Evolutionary conservation across 2,797 vertebrate genomes (phyloP), one percentile per base, ranked within the genome.

Genomic region (Sebastes jordani): DNA sequence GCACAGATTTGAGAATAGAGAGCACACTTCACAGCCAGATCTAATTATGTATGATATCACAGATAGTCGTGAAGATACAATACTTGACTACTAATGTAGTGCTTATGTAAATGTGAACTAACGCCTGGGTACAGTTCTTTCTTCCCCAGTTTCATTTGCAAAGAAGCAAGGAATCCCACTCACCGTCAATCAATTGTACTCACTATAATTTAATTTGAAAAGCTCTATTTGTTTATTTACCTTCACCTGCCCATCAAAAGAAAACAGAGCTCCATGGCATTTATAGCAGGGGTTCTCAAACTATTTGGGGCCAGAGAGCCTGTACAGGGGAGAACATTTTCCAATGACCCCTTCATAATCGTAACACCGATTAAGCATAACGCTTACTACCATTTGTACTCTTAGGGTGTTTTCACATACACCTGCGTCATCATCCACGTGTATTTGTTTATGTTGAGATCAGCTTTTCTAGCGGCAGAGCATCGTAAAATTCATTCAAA

Each of bases 51-150:
- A 22, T 36, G 59, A 78, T 86, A 69, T 88, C 74, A 74, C 68
- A 49, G 71, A 73, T 81, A 75, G 63, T 71, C 65, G 73, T 71
- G 42, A 85, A 82, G 72, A 81, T 84, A 71, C 83, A 82, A 61
- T 77, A 76, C 87, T 91, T 88, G 89, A 92, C 84, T 92, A 36
- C 73, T 86, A 87, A 90, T 92, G 73, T 54, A 80, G 86, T 71
- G 62, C 83, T 89, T 86, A 88, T 88, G 81, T 80, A 89, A 86
- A 86, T 86, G 83, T 13, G 22, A 56, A 69, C 74, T 66, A 36
- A 78, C 74, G 81, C 61, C 71, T 81, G 58, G 76, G 71, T 76
- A 22, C 34, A 56, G 68, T 61, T 49, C 32, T 68, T 80, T 42
- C 58, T 65, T 30, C n/a, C 58, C 46, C 34, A 27, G 16, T 77